phyloP scores from a whole-genome alignment of 2,888 invertebrate species.

The Heteromurus nitidus region DNA sequence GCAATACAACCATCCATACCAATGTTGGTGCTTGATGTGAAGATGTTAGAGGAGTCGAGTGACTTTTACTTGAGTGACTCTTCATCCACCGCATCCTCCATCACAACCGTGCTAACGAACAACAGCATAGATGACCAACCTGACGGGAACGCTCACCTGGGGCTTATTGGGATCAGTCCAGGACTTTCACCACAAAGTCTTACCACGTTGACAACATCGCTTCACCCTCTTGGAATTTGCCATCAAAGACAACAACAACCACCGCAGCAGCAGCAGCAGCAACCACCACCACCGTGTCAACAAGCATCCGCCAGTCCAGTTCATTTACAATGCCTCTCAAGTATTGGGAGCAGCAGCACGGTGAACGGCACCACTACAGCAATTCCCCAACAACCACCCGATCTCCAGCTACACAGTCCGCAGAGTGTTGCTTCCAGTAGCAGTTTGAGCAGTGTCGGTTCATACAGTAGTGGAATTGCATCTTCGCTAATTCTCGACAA shows the following conservation, averaged over 20 bases:
- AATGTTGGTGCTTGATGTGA: constrained; percentile 64
- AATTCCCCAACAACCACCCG: constrained; percentile 48
- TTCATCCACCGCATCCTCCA: constrained; percentile 73
- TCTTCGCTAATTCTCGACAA: constrained; percentile 51
- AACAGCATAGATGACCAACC: constrained; percentile 70
- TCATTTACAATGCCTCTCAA: constrained; percentile 64
- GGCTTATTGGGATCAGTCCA: constrained; percentile 66
- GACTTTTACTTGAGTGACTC: constrained; percentile 74
- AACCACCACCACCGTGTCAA: constrained; percentile 43
- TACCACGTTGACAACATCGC: constrained; percentile 67
- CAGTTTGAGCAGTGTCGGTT: constrained; percentile 59
- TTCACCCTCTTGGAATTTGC: constrained; percentile 66
- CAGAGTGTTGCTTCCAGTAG: constrained; percentile 63
- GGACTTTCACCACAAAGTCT: constrained; percentile 59
- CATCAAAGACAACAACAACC: constrained; percentile 57
- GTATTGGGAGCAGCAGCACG: constrained; percentile 53
- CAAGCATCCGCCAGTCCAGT: constrained; percentile 57
- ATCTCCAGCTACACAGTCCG: constrained; percentile 63
- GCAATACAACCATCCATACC: constrained; percentile 20
- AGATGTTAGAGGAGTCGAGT: constrained; percentile 73
- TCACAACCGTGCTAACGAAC: constrained; percentile 66
- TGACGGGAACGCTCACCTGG: constrained; percentile 66
- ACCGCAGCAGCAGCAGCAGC: constrained; percentile 37
- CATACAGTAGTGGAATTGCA: constrained; percentile 48
- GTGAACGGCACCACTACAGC: constrained; percentile 19